Evolutionary conservation across 1,140 invertebrate species (phyloP).

Genomic region (Drosophila tsacasi): DNA sequence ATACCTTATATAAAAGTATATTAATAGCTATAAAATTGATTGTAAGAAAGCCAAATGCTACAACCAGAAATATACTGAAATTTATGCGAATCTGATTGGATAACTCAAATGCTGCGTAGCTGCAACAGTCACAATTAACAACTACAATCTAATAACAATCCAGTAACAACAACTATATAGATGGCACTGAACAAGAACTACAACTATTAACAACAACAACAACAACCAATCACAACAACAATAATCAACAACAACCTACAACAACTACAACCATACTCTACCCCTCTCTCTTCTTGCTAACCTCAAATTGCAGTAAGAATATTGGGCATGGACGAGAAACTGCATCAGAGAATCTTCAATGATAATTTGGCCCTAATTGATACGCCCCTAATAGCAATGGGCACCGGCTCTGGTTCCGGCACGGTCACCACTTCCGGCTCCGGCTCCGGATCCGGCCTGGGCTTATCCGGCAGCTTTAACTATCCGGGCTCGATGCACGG

Average conservation of each 20-base stretch:
- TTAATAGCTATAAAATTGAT: slow-evolving; percentile 43
- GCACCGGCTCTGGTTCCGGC: slow-evolving; percentile 41
- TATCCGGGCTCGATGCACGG: slow-evolving; percentile 79
- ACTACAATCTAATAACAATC: slow-evolving; percentile 28
- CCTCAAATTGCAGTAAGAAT: slow-evolving; percentile 84
- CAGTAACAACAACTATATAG: slow-evolving; percentile 57
- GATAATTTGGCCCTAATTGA: slow-evolving; percentile 85
- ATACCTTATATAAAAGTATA: slow-evolving; percentile 29
- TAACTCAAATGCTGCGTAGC: slow-evolving; percentile 64
- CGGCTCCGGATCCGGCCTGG: slow-evolving; percentile 19
- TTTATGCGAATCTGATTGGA: slow-evolving; percentile 68
- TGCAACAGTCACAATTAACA: slow-evolving; percentile 46
- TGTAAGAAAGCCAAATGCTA: slow-evolving; percentile 47
- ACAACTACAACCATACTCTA: slow-evolving; percentile 73
- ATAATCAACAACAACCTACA: slow-evolving; percentile 38
- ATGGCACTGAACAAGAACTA: slow-evolving; percentile 49
- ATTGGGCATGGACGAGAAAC: slow-evolving; percentile 85
- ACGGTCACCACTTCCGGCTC: slow-evolving; percentile 41
- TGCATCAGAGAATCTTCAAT: slow-evolving; percentile 85
- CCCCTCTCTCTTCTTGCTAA: slow-evolving; percentile 73
- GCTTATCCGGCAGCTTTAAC: slow-evolving; percentile 64
- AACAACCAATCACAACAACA: slow-evolving; percentile 47
- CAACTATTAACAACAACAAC: slow-evolving; percentile 37
- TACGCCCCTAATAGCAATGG: slow-evolving; percentile 81
- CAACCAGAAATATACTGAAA: slow-evolving; percentile 46